Evolutionary conservation across 2,888 invertebrate species (phyloP), one percentile per base, ranked within the genome.

Genomic region (Zygogramma bicolorata): DNA sequence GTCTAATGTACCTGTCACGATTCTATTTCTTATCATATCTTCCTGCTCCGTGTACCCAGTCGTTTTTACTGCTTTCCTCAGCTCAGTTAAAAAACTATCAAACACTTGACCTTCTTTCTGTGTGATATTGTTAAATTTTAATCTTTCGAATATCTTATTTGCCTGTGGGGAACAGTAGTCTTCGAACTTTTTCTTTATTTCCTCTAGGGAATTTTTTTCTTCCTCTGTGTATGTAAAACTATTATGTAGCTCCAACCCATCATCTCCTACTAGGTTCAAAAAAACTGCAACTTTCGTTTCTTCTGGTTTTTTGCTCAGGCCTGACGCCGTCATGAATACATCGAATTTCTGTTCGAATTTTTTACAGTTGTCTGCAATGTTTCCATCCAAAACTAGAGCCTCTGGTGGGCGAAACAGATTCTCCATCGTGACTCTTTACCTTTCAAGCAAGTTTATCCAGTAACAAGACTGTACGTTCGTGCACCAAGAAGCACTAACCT

Each of bases 81-180:
- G 57, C 42, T 83, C 80, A 3, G 79, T 77, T 25, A 81, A 59
- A 74, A 82, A 77, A n/a, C n/a, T n/a, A n/a, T n/a, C n/a, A n/a
- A n/a, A n/a, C n/a, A n/a, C n/a, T n/a, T n/a, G n/a, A n/a, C n/a
- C n/a, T n/a, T n/a, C n/a, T n/a, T n/a, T n/a, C n/a, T n/a, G n/a
- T n/a, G n/a, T n/a, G n/a, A n/a, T n/a, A n/a, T n/a, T n/a, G n/a
- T n/a, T n/a, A n/a, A n/a, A n/a, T n/a, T n/a, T n/a, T n/a, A n/a
- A n/a, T n/a, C n/a, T n/a, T n/a, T n/a, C n/a, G n/a, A n/a, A n/a
- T n/a, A n/a, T n/a, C n/a, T n/a, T n/a, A n/a, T n/a, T n/a, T n/a
- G n/a, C n/a, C n/a, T n/a, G n/a, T n/a, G n/a, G n/a, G n/a, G n/a
- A n/a, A n/a, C n/a, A n/a, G n/a, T n/a, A n/a, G n/a, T n/a, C n/a